Evolutionary conservation across 2,113 vertebrate genomes (phyloP).

Genomic region (Paraplagusia blochii): DNA sequence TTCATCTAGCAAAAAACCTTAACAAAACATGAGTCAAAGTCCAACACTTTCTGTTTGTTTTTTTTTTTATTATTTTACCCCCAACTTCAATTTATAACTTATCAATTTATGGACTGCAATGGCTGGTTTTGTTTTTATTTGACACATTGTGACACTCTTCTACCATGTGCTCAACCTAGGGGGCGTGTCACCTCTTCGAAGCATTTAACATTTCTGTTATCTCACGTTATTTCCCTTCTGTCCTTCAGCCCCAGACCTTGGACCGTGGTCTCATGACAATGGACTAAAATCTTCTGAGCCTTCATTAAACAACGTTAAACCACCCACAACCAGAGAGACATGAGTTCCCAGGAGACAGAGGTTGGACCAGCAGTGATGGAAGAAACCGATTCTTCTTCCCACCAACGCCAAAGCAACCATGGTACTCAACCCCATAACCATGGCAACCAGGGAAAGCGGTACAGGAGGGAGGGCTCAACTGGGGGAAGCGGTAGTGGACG

Average conservation of each 20-base stretch:
- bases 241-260: slow-evolving; percentile 21
- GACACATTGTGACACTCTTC: no score
- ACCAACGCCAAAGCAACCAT: slow-evolving; percentile 50
- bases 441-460: slow-evolving; percentile 55
- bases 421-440: slow-evolving; percentile 52
- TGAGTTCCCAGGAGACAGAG: slow-evolving; percentile 83
- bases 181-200: no score
- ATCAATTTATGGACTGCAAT: no score
- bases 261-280: slow-evolving; percentile 62
- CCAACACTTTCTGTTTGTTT: no score
- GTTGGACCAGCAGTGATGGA: slow-evolving; percentile 82
- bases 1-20: no score
- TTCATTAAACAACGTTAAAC: background rate
- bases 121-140: no score
- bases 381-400: slow-evolving; percentile 71
- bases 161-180: no score
- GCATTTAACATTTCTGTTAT: background rate
- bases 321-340: slow-evolving; percentile 67
- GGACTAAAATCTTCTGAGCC: slow-evolving; percentile 62
- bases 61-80: no score
- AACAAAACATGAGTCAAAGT: no score
- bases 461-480: slow-evolving; percentile 55
- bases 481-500: slow-evolving; percentile 15
- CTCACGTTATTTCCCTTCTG: background rate
- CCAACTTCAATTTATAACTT: no score